Base-by-base conservation (phyloP, 2,797 vertebrate species). In the Meriones psammophilus region DNA sequence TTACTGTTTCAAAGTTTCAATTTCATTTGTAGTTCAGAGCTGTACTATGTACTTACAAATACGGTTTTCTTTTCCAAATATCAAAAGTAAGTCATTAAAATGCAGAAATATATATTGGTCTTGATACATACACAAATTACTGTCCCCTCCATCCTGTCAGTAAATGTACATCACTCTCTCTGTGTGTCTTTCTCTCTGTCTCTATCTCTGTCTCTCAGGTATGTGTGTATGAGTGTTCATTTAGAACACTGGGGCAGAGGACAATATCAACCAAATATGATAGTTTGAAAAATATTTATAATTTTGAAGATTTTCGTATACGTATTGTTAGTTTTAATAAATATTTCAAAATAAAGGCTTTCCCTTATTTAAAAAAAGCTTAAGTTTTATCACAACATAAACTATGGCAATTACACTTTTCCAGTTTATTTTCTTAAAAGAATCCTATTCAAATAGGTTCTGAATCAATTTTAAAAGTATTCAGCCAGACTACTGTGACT, bases 371-470 rank as follows among this genome's bases (percentile, higher is more conserved):
- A 42, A 95, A 91, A 87, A 9, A 94, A 77, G 56, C 10, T 73
- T 96, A 9, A 73, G 26, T 77, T 94, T 95, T 62, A 93, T 87
- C 36, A 58, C 88, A 97, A 86, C 54, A 74, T 95, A 94, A 94
- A 96, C 88, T 28, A 66, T 89, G 28, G 15, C 93, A 88, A 83
- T 80, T 96, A 91, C 89, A 76, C n/a, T 42, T 79, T 79, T 81
- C 30, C 62, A 64, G 42, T 95, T 91, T 93, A 79, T 97, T 93
- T 94, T 89, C 17, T 64, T 80, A 73, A 88, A 91, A 95, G 68
- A 56, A 87, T 84, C 58, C 94, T 58, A 79, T 62, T 89, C 89
- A 88, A 80, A 14, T 83, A 26, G n/a, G 30, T 60, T 77, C 78
- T 84, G 66, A 94, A 39, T 94, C 93, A 96, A 92, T 22, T 58